Evolutionary conservation across 2,113 vertebrate species (phyloP).

Genomic region (Dryoscopus gambensis): DNA sequence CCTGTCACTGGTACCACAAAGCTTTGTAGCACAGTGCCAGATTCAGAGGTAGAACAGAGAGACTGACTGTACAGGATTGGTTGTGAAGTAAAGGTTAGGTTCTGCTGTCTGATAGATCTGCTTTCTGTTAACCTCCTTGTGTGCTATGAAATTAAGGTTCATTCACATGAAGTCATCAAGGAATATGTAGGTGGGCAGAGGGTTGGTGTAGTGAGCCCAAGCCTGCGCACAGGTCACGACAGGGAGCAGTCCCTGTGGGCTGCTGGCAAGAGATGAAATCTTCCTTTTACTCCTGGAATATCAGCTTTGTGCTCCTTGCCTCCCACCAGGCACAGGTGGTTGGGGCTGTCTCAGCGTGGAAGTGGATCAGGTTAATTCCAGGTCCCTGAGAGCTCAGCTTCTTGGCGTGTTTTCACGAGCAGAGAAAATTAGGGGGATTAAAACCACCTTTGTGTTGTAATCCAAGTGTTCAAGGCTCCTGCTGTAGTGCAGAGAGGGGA

Average conservation of each 20-base stretch:
- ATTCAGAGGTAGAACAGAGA: not conserved
- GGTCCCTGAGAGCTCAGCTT: not conserved
- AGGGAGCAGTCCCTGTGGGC: not conserved
- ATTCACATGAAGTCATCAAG: not conserved
- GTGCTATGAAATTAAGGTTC: not conserved
- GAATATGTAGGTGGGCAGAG: not conserved
- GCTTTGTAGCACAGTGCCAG: not conserved
- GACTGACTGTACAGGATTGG: not conserved
- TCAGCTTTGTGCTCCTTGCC: not conserved
- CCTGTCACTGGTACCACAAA: not conserved
- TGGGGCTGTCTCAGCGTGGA: not conserved
- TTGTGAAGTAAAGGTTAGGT: not conserved
- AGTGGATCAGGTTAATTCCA: not conserved
- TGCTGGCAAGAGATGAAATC: not conserved
- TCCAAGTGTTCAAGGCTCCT: not conserved
- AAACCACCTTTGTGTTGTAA: not conserved
- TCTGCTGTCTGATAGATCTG: not conserved
- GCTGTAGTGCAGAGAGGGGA: not conserved
- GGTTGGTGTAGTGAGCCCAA: not conserved
- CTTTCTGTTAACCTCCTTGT: not conserved
- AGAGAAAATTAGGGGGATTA: not conserved
- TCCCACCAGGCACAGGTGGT: not conserved
- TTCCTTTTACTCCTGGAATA: not conserved
- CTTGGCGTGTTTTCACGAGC: not conserved
- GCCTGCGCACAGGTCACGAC: fast-evolving